Evolutionary conservation across 2,797 vertebrate species (phyloP), one percentile per base, ranked within the genome.

Genomic region (Macroramphosus scolopax): DNA sequence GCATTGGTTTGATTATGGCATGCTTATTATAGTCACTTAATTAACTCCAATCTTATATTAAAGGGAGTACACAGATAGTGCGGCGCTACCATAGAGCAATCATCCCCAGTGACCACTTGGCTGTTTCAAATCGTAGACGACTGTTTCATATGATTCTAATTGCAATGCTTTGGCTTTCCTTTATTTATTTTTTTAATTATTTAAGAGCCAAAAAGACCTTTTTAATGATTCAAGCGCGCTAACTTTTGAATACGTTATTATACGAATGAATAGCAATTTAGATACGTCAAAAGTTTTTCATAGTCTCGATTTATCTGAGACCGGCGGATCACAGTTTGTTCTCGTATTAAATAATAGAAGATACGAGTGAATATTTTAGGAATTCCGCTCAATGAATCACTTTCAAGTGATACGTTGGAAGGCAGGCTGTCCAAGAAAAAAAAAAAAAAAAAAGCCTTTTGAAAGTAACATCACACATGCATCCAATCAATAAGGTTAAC

Each of bases 401-500:
- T 81, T 68, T 74, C 57, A 81, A 70, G 59, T 38, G 54, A 39
- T 44, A 57, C 58, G 70, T 85, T 83, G 75, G 70, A 78, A 82
- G 72, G 56, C 25, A 1, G 16, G 36, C 40, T 5, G 12, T 60
- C 49, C 31, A 30, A 59, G 71, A n/a, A n/a, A n/a, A n/a, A n/a
- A n/a, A n/a, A n/a, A n/a, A n/a, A n/a, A n/a, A n/a, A n/a, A n/a
- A 53, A 44, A 62, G 46, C 39, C 64, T 58, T 45, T 26, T 2
- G 17, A 55, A 55, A 64, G 68, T 2, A 53, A 70, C 74, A 70
- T 86, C 83, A 82, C 75, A 77, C 64, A 25, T 65, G 48, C 49
- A 6, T 50, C 70, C 62, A 57, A 87, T 91, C 87, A 59, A 86
- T 87, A 82, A 87, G n/a, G n/a, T n/a, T n/a, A n/a, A n/a, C 69